phyloP scores from a whole-genome alignment of 2,113 vertebrate genomes.

The Peucedramus taeniatus region DNA sequence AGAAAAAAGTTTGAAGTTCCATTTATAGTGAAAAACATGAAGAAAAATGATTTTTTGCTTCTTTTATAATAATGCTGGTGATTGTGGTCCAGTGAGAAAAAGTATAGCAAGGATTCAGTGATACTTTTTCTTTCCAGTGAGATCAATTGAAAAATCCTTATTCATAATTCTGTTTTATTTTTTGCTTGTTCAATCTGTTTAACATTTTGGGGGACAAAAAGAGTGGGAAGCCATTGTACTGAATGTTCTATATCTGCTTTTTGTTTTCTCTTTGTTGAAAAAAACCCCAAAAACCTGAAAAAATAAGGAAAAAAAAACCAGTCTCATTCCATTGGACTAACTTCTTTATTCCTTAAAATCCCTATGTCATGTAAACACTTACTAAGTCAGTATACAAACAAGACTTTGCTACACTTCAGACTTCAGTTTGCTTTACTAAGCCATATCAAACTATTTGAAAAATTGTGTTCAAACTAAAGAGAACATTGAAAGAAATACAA shows the following conservation, averaged over 20 bases:
- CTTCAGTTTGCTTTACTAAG: background rate
- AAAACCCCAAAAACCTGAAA: accelerated
- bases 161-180: background rate
- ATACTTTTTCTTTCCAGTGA: background rate
- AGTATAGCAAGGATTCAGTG: background rate
- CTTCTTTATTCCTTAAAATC: background rate
- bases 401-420: background rate
- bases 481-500: background rate
- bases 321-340: background rate
- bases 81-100: background rate
- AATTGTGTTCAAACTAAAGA: background rate
- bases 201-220: background rate
- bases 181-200: background rate
- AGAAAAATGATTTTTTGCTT: background rate
- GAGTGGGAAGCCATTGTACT: background rate
- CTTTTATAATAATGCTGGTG: background rate
- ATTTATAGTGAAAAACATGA: background rate
- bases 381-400: background rate
- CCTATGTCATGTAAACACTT: background rate
- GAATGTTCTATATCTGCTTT: accelerated
- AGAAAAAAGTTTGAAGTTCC: background rate
- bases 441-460: background rate
- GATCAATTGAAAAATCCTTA: background rate
- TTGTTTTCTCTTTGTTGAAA: background rate
- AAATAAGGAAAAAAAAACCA: background rate